Base-by-base conservation (phyloP, 2,113 vertebrate genomes). In the western clawed frog (Xenopus tropicalis) region DNA sequence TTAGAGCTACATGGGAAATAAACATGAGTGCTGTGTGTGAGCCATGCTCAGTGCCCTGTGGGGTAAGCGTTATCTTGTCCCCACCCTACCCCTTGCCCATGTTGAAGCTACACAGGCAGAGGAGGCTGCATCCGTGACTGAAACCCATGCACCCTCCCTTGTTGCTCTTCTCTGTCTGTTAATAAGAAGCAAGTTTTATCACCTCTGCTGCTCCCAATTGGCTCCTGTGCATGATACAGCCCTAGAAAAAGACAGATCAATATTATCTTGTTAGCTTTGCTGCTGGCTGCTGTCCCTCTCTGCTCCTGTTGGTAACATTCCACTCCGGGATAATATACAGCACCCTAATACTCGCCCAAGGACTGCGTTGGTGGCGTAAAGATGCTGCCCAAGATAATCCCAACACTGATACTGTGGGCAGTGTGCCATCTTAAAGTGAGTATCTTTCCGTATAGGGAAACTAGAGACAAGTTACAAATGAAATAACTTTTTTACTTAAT, bases 101-200 rank as follows among this genome's bases (percentile, higher is more conserved):
- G 5, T 5, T 37, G 29, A 37, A 37, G 29, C 3, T 37, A 8
- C 29, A 5, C 29, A 37, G 29, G 29, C 2, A 37, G 6, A 37
- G 29, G 29, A 8, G 29, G 29, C 29, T 37, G 29, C 29, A 48
- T 17, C 46, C 46, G 16, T 14, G 46, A 54, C 52, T 54, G 52
- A 54, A 54, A 17, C 1, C 11, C 17, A n/a, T 14, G n/a, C 72
- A 37, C 58, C 48, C 46, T 69, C 73, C 66, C 42, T 23, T 2
- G 16, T n/a, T 54, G 46, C 16, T 17, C 16, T 48, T 11, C 46
- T 54, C 16, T 59, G 22, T 44, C 72, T 74, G 73, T 76, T 76
- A 76, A 76, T 76, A 69, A 76, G 58, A 69, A 76, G 73, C 73
- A 56, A 58, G 29, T 22, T 76, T 69, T 69, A 76, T 69, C 58